Evolutionary conservation across 2,888 invertebrate species (phyloP), one percentile per base, ranked within the genome.

Genomic region (Drosophila dives): DNA sequence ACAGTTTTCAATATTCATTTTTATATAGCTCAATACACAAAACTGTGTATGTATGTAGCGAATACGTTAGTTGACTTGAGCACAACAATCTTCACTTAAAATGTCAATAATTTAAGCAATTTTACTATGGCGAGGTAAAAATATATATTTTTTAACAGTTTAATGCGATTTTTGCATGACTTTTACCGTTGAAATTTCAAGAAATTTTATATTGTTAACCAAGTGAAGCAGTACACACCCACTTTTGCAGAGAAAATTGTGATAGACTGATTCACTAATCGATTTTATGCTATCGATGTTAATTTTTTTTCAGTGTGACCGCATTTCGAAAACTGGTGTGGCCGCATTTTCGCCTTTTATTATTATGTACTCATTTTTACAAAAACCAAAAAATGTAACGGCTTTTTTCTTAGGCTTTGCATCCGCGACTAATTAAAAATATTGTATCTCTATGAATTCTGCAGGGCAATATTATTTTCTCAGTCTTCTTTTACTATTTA

Each of bases 241-340:
- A 77, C 78, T 75, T 77, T 33, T 42, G 12, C 63, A 63, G 63
- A 73, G 65, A 75, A 64, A 65, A 42, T 73, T 73, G 64, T 73
- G 69, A 64, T 72, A 77, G 70, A 69, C 59, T 64, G 23, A 33
- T 36, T n/a, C 20, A 15, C 7, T 7, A 32, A 69, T 74, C 74
- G 74, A 60, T 51, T 56, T 38, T 42, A 10, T 12, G 11, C 36
- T 53, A 64, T 56, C 75, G 75, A 54, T 58, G 26, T 38, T 15
- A n/a, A 11, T 36, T n/a, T 11, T 29, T 12, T 2, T 29, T 17
- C 10, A 50, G 76, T 72, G 68, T 68, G 68, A 23, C 77, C 76
- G 11, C 20, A 1, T 67, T 45, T 33, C 1, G 8, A 17, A 23
- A 51, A 10, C 29, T 34, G 1, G 11, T 20, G 2, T 23, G n/a